Conservation (phyloP, 2,113 vertebrate genomes). For the Parus major region DNA sequence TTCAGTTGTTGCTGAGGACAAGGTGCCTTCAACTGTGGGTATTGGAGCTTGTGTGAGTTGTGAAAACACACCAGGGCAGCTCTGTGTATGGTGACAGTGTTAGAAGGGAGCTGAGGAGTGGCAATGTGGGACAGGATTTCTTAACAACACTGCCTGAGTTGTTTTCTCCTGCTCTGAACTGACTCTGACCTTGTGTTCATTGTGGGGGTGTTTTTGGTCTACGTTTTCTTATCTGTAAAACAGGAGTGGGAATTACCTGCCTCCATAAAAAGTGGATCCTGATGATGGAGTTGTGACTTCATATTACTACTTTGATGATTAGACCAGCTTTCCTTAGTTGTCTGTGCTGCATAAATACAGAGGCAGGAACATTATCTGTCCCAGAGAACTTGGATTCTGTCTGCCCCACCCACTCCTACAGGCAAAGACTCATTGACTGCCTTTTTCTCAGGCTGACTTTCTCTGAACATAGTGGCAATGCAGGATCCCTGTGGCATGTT, state of each 20-base stretch:
- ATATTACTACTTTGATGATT: neutral
- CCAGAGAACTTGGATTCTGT: neutral
- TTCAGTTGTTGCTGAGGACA: neutral
- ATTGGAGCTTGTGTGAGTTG: neutral
- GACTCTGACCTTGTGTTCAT: neutral
- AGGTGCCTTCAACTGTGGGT: neutral
- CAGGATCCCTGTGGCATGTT: neutral
- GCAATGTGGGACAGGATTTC: neutral
- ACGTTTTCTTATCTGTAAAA: neutral
- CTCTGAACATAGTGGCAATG: neutral
- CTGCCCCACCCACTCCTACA: neutral
- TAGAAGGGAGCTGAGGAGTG: neutral
- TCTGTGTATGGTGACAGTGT: neutral
- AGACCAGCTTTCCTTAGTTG: neutral
- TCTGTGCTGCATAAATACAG: neutral
- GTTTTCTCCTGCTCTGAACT: neutral
- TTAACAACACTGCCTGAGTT: neutral
- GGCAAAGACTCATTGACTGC: neutral
- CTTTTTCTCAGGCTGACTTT: neutral
- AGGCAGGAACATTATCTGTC: neutral
- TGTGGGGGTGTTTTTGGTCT: neutral
- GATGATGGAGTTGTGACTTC: neutral
- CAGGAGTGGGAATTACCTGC: neutral
- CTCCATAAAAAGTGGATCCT: neutral
- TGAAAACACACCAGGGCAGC: neutral